phyloP scores from a whole-genome alignment of 2,113 vertebrate genomes.

The Orycteropus afer region DNA sequence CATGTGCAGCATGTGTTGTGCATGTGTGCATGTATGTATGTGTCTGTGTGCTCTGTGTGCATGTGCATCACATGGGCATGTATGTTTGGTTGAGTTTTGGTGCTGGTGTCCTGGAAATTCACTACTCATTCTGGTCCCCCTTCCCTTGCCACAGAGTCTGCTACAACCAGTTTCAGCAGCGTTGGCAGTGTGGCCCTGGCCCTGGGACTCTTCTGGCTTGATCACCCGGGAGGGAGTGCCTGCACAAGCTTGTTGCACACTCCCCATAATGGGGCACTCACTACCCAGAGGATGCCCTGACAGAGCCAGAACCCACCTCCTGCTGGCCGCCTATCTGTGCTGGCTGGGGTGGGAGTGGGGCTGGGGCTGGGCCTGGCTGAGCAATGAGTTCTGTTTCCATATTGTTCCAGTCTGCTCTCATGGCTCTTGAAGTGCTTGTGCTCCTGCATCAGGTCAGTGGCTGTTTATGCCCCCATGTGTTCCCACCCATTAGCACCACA shows the following conservation, averaged over 20 bases:
- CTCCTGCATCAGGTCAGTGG: constrained; percentile 45
- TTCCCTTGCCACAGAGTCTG: accelerated
- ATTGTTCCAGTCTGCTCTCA: constrained; percentile 28
- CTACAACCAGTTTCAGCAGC: background rate
- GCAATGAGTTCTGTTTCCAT: too few species aligned
- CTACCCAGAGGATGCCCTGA: accelerated
- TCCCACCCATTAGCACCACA: background rate
- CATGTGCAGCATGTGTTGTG: background rate
- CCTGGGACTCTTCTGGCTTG: background rate
- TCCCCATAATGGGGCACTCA: accelerated
- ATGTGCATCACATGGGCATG: accelerated
- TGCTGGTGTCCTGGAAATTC: background rate
- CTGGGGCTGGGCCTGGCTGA: too few species aligned
- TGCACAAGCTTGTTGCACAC: background rate
- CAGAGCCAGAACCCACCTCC: background rate
- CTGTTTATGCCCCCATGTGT: background rate
- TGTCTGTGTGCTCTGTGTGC: accelerated
- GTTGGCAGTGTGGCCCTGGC: background rate
- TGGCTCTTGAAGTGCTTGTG: constrained; percentile 43
- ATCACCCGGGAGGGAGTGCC: accelerated
- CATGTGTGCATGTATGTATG: background rate
- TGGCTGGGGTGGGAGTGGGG: too few species aligned
- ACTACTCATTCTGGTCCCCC: accelerated
- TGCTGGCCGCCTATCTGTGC: background rate
- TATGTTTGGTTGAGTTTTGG: background rate